Conservation (phyloP, 2,797 vertebrate genomes). For the Labeo calbasu region DNA sequence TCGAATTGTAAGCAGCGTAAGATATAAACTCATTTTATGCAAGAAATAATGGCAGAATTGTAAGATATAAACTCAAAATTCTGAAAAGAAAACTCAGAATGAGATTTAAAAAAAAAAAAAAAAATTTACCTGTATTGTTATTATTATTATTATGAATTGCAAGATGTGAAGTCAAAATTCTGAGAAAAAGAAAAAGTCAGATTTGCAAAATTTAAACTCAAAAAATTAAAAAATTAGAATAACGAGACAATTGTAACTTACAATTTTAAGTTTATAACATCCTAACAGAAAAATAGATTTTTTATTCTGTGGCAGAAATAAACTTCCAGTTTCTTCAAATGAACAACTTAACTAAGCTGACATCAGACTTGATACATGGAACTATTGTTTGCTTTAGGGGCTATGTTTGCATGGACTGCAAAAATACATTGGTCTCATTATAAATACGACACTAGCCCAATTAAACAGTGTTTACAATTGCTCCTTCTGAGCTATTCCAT, state of each 20-base stretch:
- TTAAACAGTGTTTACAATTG: neutral
- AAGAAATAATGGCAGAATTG: neutral
- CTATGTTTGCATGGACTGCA: neutral
- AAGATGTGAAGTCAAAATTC: no score
- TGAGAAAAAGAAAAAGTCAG: no score
- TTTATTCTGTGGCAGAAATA: neutral
- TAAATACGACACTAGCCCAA: constrained; percentile 11
- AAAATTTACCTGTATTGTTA: no score
- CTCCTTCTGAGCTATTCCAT: neutral
- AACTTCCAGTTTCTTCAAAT: neutral
- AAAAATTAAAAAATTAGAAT: no score
- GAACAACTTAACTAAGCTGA: neutral
- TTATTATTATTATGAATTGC: no score
- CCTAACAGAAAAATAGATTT: no score
- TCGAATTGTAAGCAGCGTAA: neutral
- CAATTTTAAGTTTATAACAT: no score
- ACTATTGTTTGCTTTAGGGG: neutral
- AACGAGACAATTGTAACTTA: no score
- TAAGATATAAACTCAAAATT: neutral
- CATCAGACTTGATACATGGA: neutral
- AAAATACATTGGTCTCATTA: neutral
- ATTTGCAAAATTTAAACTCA: no score
- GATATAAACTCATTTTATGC: neutral
- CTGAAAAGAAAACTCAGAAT: neutral
- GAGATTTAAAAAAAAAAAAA: no score